Evolutionary conservation across 2,888 invertebrate genomes (phyloP).

Genomic region (Noctua comes): DNA sequence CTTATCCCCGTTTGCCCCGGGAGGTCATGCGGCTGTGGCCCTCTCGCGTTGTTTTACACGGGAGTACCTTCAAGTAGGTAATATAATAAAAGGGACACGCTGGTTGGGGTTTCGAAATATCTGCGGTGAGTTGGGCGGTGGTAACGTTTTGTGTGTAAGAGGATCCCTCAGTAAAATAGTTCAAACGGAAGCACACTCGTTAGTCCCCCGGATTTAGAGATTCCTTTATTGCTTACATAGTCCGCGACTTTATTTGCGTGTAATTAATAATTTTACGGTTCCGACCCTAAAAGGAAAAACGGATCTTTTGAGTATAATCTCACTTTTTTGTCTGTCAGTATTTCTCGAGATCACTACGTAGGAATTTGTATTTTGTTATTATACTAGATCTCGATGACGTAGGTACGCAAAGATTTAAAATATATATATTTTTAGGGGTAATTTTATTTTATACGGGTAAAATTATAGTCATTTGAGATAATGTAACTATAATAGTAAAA

Average conservation of each 20-base stretch:
- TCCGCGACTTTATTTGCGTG: neutral
- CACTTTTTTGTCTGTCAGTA: neutral
- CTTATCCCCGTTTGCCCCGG: slow-evolving; percentile 88
- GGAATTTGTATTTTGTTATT: neutral
- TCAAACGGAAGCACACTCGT: slow-evolving; percentile 65
- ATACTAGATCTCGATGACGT: neutral
- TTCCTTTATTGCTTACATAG: slow-evolving; percentile 16
- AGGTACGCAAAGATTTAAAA: neutral
- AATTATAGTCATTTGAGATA: neutral
- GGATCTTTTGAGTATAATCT: neutral
- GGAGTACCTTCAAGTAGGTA: slow-evolving; percentile 80
- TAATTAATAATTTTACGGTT: slow-evolving; percentile 5
- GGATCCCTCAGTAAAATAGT: slow-evolving; percentile 71
- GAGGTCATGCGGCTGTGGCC: slow-evolving; percentile 86
- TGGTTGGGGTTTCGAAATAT: slow-evolving; percentile 74
- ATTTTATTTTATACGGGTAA: neutral
- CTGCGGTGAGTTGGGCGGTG: slow-evolving; percentile 64
- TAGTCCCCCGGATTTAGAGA: slow-evolving; percentile 47
- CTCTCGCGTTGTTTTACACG: slow-evolving; percentile 79
- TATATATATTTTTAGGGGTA: neutral
- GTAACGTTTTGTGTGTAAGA: slow-evolving; percentile 75
- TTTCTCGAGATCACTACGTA: neutral
- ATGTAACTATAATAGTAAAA: neutral
- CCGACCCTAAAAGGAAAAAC: slow-evolving; percentile 3
- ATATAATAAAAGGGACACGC: slow-evolving; percentile 81